A percentile compares a stretch with the other conserved stretches of the same genome.
Evolutionary conservation across 2,888 invertebrate genomes (phyloP).

Genomic region (Coremacera marginata): DNA sequence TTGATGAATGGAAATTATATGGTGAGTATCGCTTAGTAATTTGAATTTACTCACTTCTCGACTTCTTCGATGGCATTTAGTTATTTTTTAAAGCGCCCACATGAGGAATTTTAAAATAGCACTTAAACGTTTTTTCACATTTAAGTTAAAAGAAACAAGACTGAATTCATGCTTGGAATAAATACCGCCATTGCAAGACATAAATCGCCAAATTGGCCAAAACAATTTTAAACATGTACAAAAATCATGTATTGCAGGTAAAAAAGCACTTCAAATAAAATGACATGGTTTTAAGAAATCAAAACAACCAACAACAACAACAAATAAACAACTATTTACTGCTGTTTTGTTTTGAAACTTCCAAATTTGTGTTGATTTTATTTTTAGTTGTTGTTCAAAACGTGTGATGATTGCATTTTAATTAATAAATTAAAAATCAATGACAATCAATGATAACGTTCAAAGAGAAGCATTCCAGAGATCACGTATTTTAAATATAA

Average conservation of each 20-base stretch:
- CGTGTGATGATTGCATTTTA: constrained; percentile 66
- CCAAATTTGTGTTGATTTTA: neutral
- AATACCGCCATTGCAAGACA: neutral
- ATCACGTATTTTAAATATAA: neutral
- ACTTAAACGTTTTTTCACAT: neutral
- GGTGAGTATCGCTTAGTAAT: too few species aligned
- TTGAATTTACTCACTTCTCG: too few species aligned
- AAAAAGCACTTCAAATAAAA: constrained; percentile 2
- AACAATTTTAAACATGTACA: constrained; percentile 11
- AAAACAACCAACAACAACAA: neutral
- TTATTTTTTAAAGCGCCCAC: too few species aligned
- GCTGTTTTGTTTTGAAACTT: neutral
- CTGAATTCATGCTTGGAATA: neutral
- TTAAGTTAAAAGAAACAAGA: neutral
- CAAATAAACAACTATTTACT: neutral
- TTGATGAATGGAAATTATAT: too few species aligned
- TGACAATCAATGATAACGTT: constrained; percentile 45
- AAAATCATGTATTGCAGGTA: constrained; percentile 21
- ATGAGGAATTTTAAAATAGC: neutral
- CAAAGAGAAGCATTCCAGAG: neutral
- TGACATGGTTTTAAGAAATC: neutral
- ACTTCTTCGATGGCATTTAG: too few species aligned
- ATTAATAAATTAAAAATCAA: constrained; percentile 66
- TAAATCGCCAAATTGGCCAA: constrained; percentile 11
- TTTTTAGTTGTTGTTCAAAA: constrained; percentile 1